phyloP scores from a whole-genome alignment of 2,113 vertebrate genomes.

The Pluvialis apricaria region DNA sequence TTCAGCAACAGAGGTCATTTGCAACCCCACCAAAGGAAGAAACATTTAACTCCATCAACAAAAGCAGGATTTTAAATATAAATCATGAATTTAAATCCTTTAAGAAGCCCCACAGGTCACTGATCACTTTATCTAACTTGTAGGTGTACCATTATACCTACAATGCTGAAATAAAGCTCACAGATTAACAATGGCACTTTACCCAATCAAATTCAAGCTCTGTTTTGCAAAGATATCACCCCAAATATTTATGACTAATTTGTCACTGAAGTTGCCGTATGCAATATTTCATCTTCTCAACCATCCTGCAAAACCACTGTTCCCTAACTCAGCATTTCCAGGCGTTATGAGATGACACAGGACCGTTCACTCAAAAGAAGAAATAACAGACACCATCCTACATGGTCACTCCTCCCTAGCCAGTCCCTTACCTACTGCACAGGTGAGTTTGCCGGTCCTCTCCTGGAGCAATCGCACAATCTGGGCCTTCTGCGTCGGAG shows the following conservation, averaged over 20 bases:
- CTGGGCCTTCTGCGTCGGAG: slow-evolving; percentile 95
- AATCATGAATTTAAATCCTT: background rate
- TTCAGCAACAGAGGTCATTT: background rate
- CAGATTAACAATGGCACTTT: background rate
- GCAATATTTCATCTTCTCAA: background rate
- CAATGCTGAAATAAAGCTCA: background rate
- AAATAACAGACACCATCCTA: rapidly evolving
- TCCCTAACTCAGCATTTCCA: background rate
- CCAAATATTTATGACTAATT: background rate
- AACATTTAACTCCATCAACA: background rate
- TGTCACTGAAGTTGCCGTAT: background rate
- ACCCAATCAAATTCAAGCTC: background rate
- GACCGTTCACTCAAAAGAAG: too few species aligned
- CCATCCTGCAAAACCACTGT: rapidly evolving
- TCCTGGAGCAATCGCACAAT: slow-evolving; percentile 93
- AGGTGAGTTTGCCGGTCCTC: slow-evolving; percentile 92
- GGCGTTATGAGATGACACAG: rapidly evolving
- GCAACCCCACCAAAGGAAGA: background rate
- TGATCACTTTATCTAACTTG: background rate
- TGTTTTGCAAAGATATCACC: background rate
- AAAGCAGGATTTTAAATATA: background rate
- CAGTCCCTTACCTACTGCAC: slow-evolving; percentile 84
- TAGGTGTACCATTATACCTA: background rate
- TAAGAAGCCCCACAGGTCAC: background rate
- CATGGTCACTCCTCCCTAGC: rapidly evolving